Percentiles rank a stretch among this genome's conserved stretches.
phyloP scores from a whole-genome alignment of 2,888 invertebrate species.

The Callyntrura guangdongensis region DNA sequence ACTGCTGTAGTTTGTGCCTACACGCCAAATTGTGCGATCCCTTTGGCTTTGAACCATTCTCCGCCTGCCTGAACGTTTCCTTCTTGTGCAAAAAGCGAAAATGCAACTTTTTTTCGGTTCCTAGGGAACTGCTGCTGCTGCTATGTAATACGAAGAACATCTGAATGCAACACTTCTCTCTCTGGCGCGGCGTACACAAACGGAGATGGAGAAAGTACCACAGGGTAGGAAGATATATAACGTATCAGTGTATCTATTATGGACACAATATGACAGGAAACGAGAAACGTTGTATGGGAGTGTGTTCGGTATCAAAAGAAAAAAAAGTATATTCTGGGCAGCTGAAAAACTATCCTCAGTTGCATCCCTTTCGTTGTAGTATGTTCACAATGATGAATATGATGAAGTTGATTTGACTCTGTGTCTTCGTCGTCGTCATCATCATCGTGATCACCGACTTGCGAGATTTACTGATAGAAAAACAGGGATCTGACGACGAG shows the following conservation, averaged over 20 bases:
- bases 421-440: conserved; percentile 26
- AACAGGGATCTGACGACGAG: conserved; percentile 28
- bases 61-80: neutral
- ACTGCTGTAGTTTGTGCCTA: neutral
- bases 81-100: conserved; percentile 34
- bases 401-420: conserved; percentile 47
- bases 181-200: neutral
- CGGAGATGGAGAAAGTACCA: neutral
- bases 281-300: neutral
- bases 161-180: neutral
- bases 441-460: neutral
- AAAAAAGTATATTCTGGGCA: conserved; percentile 16
- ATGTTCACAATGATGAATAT: conserved; percentile 6
- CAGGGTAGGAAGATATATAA: neutral
- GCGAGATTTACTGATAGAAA: conserved; percentile 19
- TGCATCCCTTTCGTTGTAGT: neutral
- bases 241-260: neutral
- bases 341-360: conserved; percentile 19
- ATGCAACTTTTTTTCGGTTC: conserved; percentile 7
- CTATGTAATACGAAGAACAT: neutral
- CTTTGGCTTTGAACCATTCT: conserved; percentile 11
- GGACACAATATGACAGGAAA: neutral
- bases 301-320: neutral
- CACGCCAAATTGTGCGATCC: conserved; percentile 10
- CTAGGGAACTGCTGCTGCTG: neutral